These are phyloP conservation scores for Ciconia boyciana DNA, from an alignment of 2,113 vertebrate species.

Conservation along the genomic window DNA sequence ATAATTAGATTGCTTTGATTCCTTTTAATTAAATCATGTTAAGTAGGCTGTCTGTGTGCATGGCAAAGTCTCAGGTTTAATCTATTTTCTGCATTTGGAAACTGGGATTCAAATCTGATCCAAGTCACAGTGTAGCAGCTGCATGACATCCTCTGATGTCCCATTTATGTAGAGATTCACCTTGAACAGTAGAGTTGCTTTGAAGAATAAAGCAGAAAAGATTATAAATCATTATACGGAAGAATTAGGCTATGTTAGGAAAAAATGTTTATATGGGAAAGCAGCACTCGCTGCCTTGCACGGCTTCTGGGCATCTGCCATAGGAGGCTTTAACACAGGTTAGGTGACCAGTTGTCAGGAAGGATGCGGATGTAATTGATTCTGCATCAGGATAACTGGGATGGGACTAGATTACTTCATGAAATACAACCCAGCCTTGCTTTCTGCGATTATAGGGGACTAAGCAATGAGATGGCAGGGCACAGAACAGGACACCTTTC, in stretches of 20 bases:
- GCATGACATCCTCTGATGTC: background rate
- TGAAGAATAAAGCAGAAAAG: background rate
- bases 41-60: background rate
- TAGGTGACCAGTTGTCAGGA: background rate
- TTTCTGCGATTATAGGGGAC: fast-evolving
- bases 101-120: background rate
- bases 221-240: background rate
- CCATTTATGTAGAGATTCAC: background rate
- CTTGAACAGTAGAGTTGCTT: background rate
- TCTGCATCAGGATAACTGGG: background rate
- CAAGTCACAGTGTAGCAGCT: background rate
- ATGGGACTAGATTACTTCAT: background rate
- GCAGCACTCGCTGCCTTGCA: background rate
- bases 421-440: background rate
- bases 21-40: slow-evolving; percentile 16
- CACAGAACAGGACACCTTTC: background rate
- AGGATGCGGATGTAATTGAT: background rate
- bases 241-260: background rate
- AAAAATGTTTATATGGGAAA: background rate
- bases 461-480: background rate
- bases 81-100: background rate
- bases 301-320: background rate
- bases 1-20: slow-evolving; percentile 41
- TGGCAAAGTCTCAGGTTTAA: background rate
- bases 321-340: background rate